These are phyloP conservation scores for Drosophila arizonae DNA, from an alignment of 1,140 invertebrate species.

Conservation along the genomic window DNA sequence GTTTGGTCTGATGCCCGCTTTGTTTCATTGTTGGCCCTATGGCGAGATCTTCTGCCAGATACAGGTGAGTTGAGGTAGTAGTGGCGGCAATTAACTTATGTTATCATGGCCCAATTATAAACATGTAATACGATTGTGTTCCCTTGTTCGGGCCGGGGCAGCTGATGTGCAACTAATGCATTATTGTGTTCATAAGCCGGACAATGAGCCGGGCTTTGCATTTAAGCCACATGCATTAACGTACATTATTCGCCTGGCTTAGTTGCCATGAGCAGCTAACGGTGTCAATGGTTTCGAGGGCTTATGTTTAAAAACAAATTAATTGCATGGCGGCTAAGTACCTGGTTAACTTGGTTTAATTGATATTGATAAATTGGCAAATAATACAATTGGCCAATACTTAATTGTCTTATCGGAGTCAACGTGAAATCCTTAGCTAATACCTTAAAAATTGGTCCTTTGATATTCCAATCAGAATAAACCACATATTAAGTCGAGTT, in stretches of 20 bases:
- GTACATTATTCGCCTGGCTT: neutral
- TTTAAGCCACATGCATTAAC: slow-evolving; percentile 1
- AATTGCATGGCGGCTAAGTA: neutral
- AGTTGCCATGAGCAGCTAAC: slow-evolving; percentile 7
- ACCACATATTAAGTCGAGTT: too few relatives aligned
- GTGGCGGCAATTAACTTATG: slow-evolving; percentile 39
- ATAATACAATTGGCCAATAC: too few relatives aligned
- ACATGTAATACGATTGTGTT: neutral
- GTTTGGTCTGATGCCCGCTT: slow-evolving; percentile 90
- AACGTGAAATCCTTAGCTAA: too few relatives aligned
- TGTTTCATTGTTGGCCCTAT: slow-evolving; percentile 94
- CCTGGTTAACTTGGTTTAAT: neutral
- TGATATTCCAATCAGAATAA: too few relatives aligned
- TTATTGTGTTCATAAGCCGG: neutral
- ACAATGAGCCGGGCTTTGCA: neutral
- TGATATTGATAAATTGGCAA: too few relatives aligned
- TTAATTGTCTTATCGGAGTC: too few relatives aligned
- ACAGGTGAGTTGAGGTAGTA: slow-evolving; percentile 86
- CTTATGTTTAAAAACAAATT: neutral
- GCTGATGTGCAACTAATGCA: neutral
- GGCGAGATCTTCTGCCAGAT: slow-evolving; percentile 94
- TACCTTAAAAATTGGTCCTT: too few relatives aligned
- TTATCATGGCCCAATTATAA: slow-evolving; percentile 38
- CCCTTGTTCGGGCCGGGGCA: slow-evolving; percentile 7
- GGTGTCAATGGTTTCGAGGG: neutral